A percentile compares a stretch with the other conserved stretches of the same genome.
phyloP scores from a whole-genome alignment of 1,140 invertebrate species.

The Hyphantria cunea region DNA sequence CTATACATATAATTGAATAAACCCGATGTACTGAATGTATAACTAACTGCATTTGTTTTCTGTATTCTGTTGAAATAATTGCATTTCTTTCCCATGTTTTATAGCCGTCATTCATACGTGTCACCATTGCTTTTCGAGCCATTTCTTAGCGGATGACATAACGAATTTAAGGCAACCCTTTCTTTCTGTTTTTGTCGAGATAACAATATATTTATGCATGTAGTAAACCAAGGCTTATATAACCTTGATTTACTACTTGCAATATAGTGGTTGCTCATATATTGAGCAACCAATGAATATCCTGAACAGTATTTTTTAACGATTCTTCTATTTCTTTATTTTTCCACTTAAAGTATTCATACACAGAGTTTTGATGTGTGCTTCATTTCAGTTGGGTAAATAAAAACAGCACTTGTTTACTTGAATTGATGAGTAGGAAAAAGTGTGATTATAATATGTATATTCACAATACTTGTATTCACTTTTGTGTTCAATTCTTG shows the following conservation, averaged over 20 bases:
- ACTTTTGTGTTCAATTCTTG: too few species aligned
- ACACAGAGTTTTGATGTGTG: too few species aligned
- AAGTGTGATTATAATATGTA: too few species aligned
- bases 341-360: too few species aligned
- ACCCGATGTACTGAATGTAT: not conserved
- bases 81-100: constrained; percentile 10
- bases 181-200: constrained; percentile 7
- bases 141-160: constrained; percentile 5
- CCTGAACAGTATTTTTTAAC: not conserved
- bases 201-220: not conserved
- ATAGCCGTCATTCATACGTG: constrained; percentile 13
- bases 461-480: too few species aligned
- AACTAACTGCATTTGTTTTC: not conserved
- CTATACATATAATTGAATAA: not conserved
- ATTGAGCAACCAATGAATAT: not conserved
- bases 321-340: too few species aligned
- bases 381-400: too few species aligned
- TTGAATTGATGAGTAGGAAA: too few species aligned
- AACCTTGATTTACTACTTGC: too few species aligned
- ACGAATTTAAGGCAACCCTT: constrained; percentile 5
- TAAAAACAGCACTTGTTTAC: too few species aligned
- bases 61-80: too few species aligned
- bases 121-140: constrained; percentile 11
- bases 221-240: constrained; percentile 15
- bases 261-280: too few species aligned